Evolutionary conservation across 1,140 invertebrate genomes (phyloP).

Genomic region (Reticulitermes speratus): DNA sequence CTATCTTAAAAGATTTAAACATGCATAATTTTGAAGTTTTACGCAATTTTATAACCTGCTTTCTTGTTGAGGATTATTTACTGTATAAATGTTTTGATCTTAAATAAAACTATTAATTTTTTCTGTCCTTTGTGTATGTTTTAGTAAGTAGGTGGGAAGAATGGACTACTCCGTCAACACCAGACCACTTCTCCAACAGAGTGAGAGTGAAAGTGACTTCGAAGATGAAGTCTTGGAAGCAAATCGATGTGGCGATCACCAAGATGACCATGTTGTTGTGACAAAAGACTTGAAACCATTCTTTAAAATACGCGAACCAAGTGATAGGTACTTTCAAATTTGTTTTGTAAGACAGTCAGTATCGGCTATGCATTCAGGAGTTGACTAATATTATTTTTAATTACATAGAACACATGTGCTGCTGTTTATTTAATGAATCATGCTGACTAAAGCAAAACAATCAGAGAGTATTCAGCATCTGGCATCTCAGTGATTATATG

Average conservation of each 20-base stretch:
- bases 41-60: no score
- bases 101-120: not conserved
- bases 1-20: no score
- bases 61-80: no score
- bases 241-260: constrained; percentile 42
- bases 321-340: constrained; percentile 48
- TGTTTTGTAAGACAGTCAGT: constrained; percentile 11
- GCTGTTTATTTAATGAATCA: not conserved
- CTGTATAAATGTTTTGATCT: no score
- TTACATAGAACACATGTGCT: not conserved
- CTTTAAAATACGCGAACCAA: constrained; percentile 55
- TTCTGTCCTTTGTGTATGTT: not conserved
- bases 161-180: constrained; percentile 54
- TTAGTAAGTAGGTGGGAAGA: not conserved
- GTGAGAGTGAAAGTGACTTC: constrained; percentile 49
- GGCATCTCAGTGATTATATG: not conserved
- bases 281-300: constrained; percentile 53
- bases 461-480: constrained; percentile 10
- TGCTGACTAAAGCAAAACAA: not conserved
- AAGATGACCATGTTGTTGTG: constrained; percentile 47
- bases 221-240: constrained; percentile 45
- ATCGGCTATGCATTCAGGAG: not conserved
- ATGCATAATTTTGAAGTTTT: no score
- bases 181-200: constrained; percentile 47
- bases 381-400: not conserved